Evolutionary conservation across 2,113 vertebrate species (phyloP).

Genomic region (Eulemur macaco): DNA sequence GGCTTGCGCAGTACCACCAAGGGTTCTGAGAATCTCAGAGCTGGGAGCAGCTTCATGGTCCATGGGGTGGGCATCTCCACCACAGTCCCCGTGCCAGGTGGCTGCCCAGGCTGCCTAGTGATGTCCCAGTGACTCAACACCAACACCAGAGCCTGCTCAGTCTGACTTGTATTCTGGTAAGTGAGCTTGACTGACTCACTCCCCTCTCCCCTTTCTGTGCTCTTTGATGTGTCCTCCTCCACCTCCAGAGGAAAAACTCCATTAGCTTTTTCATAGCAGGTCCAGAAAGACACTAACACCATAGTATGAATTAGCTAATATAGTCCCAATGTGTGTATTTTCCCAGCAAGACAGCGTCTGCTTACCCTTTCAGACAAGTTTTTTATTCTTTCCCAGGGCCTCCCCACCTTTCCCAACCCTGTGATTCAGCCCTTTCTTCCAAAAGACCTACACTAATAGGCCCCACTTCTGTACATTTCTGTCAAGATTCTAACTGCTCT

Average conservation of each 20-base stretch:
- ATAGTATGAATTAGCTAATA: neutral
- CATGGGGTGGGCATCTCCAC: accelerated
- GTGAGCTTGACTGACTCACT: neutral
- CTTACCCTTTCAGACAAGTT: neutral
- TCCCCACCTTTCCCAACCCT: neutral
- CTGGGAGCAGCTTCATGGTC: too few relatives aligned
- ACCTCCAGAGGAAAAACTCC: neutral
- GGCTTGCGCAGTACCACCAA: neutral
- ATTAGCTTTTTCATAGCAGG: neutral
- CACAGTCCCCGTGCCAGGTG: neutral
- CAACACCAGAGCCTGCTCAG: neutral
- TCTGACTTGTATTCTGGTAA: neutral
- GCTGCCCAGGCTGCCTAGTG: neutral
- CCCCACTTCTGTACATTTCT: neutral
- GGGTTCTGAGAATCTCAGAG: neutral
- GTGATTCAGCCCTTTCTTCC: neutral
- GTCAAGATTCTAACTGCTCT: neutral
- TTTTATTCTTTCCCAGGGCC: neutral
- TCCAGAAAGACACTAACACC: neutral
- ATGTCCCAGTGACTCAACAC: neutral
- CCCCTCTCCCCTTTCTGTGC: neutral
- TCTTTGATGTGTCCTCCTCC: neutral
- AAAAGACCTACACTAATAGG: neutral
- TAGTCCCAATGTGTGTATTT: neutral
- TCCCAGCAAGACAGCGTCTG: neutral